Conservation (phyloP, 2,113 vertebrate genomes). For the Lota lota region DNA sequence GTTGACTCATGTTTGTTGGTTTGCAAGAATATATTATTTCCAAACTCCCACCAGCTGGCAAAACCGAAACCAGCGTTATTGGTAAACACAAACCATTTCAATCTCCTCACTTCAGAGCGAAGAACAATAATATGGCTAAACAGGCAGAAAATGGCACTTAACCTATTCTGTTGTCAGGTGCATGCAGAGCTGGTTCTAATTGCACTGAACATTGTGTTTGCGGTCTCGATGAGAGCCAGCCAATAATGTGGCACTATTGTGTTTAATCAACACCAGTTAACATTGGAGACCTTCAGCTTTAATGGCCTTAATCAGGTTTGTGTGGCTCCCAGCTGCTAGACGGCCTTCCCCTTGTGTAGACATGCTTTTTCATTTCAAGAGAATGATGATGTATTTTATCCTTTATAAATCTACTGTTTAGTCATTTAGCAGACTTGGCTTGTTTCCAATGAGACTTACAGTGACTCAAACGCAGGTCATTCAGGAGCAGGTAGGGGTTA, state of each 20-base stretch:
- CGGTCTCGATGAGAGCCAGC: neutral
- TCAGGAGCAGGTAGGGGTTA: no score
- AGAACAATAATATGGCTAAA: slow-evolving; percentile 2
- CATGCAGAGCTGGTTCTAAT: slow-evolving; percentile 7
- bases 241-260: slow-evolving; percentile 5
- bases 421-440: no score
- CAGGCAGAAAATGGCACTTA: neutral
- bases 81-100: no score
- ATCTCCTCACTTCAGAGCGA: neutral
- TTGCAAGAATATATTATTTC: no score
- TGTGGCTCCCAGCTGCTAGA: neutral
- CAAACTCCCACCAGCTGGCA: no score
- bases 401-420: no score
- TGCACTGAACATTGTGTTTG: slow-evolving; percentile 4
- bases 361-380: neutral
- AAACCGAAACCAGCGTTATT: no score
- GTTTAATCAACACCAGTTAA: slow-evolving; percentile 6
- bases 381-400: neutral
- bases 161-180: slow-evolving; percentile 13
- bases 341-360: no score
- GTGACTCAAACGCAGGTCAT: no score
- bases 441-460: no score
- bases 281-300: slow-evolving; percentile 2
- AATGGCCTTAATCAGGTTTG: neutral
- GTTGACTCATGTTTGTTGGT: no score